Conservation (phyloP, 2,888 invertebrate species). For the Ormyrus labotus region DNA sequence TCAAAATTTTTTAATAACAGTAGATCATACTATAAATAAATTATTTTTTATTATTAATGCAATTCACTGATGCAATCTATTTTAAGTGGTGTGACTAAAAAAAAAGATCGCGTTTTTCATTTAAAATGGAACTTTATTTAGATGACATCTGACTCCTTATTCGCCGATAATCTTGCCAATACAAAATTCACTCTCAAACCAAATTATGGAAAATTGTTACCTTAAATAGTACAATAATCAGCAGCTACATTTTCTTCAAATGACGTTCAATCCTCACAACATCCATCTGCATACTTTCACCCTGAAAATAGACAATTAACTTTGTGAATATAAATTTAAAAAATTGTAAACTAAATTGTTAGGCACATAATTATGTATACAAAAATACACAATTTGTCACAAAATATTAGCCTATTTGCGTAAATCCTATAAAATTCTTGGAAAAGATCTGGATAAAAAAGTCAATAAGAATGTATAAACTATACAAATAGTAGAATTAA, state of each 20-base stretch:
- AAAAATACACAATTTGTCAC: constrained; percentile 46
- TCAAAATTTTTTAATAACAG: constrained; percentile 54
- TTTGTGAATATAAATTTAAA: constrained; percentile 55
- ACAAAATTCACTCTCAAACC: constrained; percentile 52
- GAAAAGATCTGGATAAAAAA: constrained; percentile 57
- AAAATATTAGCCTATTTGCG: constrained; percentile 37
- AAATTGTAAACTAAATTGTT: constrained; percentile 29
- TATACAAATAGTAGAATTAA: background rate
- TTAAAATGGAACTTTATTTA: constrained; percentile 32
- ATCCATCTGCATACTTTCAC: constrained; percentile 55
- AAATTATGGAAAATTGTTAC: constrained; percentile 74
- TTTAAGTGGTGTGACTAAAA: constrained; percentile 40
- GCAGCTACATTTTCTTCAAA: constrained; percentile 11
- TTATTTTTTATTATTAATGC: constrained; percentile 22
- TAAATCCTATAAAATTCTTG: constrained; percentile 39
- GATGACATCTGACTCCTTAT: constrained; percentile 35
- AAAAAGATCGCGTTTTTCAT: constrained; percentile 16
- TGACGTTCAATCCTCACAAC: constrained; percentile 24
- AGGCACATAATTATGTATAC: constrained; percentile 51
- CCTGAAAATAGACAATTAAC: constrained; percentile 72
- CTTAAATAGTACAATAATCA: constrained; percentile 71
- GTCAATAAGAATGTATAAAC: constrained; percentile 53
- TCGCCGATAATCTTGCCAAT: constrained; percentile 44
- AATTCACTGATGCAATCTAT: constrained; percentile 4
- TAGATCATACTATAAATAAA: constrained; percentile 38